These are phyloP conservation scores for Aphrophora alni DNA, from an alignment of 2,888 invertebrate species.

Conservation along the genomic window DNA sequence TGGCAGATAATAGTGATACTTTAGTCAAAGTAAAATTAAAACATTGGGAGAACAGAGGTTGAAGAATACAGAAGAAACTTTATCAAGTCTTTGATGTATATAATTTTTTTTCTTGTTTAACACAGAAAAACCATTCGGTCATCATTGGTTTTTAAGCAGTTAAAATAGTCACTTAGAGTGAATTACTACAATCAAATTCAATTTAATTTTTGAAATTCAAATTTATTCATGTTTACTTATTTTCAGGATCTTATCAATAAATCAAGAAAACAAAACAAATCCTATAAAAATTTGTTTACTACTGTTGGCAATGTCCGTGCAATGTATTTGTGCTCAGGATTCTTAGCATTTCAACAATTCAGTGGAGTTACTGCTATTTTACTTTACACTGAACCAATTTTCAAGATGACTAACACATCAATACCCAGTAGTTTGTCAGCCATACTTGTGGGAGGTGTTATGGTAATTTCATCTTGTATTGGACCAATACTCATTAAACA, in stretches of 20 bases:
- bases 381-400: background rate
- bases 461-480: constrained; percentile 22
- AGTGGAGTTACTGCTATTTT: constrained; percentile 26
- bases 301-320: constrained; percentile 27
- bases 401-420: constrained; percentile 3
- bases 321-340: constrained; percentile 18
- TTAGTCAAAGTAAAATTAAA: too few relatives aligned
- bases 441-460: constrained; percentile 22
- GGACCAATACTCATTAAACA: constrained; percentile 20
- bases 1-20: too few relatives aligned
- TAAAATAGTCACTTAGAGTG: too few relatives aligned
- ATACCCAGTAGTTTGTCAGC: constrained; percentile 19
- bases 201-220: too few relatives aligned
- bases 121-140: too few relatives aligned
- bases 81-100: too few relatives aligned
- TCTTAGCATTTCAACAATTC: constrained; percentile 26
- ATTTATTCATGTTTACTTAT: too few relatives aligned
- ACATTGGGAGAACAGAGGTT: too few relatives aligned
- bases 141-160: too few relatives aligned
- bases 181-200: too few relatives aligned
- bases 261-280: background rate
- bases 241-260: constrained; percentile 21
- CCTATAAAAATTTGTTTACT: constrained; percentile 13
- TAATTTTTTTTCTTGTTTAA: too few relatives aligned
- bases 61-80: too few relatives aligned